Evolutionary conservation across 2,113 vertebrate species (phyloP).

Genomic region (Numida meleagris): DNA sequence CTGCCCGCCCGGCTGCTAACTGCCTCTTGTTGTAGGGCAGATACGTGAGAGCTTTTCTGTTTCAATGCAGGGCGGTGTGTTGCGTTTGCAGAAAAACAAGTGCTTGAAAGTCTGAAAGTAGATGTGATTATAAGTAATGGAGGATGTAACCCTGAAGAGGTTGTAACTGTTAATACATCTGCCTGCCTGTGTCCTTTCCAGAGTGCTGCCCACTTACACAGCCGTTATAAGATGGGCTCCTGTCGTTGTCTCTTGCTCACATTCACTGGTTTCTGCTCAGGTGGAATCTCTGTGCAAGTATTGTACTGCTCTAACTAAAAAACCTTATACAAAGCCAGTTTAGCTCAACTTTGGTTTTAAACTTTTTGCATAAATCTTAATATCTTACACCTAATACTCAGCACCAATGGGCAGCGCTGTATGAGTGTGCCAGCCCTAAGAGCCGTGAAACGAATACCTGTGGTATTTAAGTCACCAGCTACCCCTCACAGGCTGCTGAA

Average conservation of each 20-base stretch:
- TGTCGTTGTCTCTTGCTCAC: neutral
- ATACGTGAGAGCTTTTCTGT: fast-evolving
- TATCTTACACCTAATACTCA: neutral
- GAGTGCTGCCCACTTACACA: fast-evolving
- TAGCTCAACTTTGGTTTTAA: neutral
- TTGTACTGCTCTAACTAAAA: neutral
- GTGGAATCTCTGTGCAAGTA: neutral
- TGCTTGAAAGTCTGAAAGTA: neutral
- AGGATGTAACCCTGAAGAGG: neutral
- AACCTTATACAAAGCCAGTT: neutral
- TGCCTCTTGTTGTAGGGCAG: too few relatives aligned
- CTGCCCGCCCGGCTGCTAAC: too few relatives aligned
- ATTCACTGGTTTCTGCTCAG: neutral
- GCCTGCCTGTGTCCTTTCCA: neutral
- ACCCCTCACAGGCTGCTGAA: neutral
- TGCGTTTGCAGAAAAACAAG: neutral
- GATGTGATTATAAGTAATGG: neutral
- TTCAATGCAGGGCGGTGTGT: fast-evolving
- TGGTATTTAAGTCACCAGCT: neutral
- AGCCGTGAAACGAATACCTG: neutral
- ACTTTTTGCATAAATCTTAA: neutral
- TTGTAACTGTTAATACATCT: fast-evolving
- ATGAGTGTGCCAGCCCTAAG: neutral
- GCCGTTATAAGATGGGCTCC: fast-evolving
- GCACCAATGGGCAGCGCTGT: fast-evolving